Base-by-base conservation (phyloP, 2,113 vertebrate species). In the Chascanopsetta lugubris region DNA sequence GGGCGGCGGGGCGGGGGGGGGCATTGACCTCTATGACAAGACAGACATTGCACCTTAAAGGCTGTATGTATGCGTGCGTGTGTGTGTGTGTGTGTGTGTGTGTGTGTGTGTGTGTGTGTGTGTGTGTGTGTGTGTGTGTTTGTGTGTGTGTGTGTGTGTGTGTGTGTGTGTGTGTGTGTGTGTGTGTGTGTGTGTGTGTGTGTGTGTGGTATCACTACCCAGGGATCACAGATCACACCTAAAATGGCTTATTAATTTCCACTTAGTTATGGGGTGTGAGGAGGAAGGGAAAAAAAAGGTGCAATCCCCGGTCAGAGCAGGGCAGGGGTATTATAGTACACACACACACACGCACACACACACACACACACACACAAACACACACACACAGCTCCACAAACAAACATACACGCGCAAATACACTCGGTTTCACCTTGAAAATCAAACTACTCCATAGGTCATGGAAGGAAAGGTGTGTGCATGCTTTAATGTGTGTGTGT, bases 241-340 rank as follows among this genome's bases (percentile, higher is more conserved):
- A 84, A 85, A 90, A 88, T 40, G 69, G 69, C 80, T 89, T 91
- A 89, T 92, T 92, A 90, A 92, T 92, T 84, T 88, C 83, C 80
- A 79, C 77, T 79, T 84, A 79, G 87, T 87, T 88, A 87, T 82
- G 68, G 72, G 79, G 77, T 85, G 79, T 74, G 72, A 84, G 80
- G 60, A 63, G 66, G 73, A 77, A 63, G 66, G 73, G 75, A 70
- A 75, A 77, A 17, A 54, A 64, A 69, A 74, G 70, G 79, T 80
- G 72, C 85, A 83, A 54, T 72, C 73, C 70, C 56, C 25, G 70
- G 72, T 74, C 78, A 84, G 38, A 27, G 24, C 47, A 69, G 54
- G 60, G 53, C 69, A 75, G 45, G 22, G 48, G 53, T 46, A 72
- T 47, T 51, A 56, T 34, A 42, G 56, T 51, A 40, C 40, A 21